phyloP scores from a whole-genome alignment of 1,140 invertebrate genomes.

The Brachionus calyciflorus region DNA sequence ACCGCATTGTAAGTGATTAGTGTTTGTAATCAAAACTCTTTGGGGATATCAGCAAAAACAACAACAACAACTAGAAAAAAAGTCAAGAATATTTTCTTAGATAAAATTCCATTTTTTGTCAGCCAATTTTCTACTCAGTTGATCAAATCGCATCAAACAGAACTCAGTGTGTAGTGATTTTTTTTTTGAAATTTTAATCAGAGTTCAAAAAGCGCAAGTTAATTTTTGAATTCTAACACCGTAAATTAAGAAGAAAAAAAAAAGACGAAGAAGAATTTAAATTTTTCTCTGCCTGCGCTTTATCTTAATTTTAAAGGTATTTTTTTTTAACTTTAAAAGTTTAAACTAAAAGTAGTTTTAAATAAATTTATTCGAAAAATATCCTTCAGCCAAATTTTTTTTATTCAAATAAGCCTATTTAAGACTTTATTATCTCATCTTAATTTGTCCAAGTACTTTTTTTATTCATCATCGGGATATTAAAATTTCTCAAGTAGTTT shows the following conservation, averaged over 20 bases:
- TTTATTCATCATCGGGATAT: not conserved
- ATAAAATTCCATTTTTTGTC: constrained; percentile 23
- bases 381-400: too few species aligned
- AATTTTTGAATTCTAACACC: not conserved
- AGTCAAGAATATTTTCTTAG: constrained; percentile 15
- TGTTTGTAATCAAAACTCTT: not conserved
- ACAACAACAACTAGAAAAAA: too few species aligned
- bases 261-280: too few species aligned
- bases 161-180: constrained; percentile 15
- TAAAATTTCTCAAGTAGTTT: not conserved
- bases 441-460: not conserved
- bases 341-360: too few species aligned
- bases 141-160: not conserved
- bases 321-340: not conserved
- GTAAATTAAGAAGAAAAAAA: not conserved
- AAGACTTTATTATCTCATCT: not conserved
- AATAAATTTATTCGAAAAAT: too few species aligned
- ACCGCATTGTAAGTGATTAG: not conserved
- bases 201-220: constrained; percentile 19
- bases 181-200: constrained; percentile 9
- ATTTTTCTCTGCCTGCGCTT: too few species aligned
- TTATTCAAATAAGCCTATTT: not conserved
- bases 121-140: constrained; percentile 39
- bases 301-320: not conserved
- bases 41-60: not conserved